phyloP scores from a whole-genome alignment of 1,140 invertebrate genomes.

The Pinna nobilis region DNA sequence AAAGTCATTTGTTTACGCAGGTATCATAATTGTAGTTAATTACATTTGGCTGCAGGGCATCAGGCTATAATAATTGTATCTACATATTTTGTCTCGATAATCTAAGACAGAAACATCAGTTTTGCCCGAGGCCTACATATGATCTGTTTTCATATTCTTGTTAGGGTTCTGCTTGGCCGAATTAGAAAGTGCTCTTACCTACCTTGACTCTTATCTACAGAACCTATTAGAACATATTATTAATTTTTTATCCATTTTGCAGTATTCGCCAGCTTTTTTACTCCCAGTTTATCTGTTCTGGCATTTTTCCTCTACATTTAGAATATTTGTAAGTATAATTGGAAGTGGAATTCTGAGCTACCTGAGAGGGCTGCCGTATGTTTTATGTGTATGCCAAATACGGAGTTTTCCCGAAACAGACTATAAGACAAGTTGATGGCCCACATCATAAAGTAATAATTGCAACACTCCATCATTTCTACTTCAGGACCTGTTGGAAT shows the following conservation, averaged over 20 bases:
- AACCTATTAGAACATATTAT: slow-evolving; percentile 3
- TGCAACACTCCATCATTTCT: slow-evolving; percentile 25
- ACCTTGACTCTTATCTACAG: slow-evolving; percentile 11
- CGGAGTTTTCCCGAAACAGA: no score
- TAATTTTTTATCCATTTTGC: slow-evolving; percentile 9
- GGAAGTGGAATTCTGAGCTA: slow-evolving; percentile 7
- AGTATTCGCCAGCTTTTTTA: slow-evolving; percentile 3
- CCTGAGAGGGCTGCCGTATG: background rate
- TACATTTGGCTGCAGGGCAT: slow-evolving; percentile 16
- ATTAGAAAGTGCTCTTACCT: no score
- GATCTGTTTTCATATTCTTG: slow-evolving; percentile 4
- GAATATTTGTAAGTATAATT: slow-evolving; percentile 16
- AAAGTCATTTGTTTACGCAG: slow-evolving; percentile 25
- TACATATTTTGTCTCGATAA: slow-evolving; percentile 32
- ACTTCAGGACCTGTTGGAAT: slow-evolving; percentile 43
- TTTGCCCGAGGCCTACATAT: slow-evolving; percentile 5
- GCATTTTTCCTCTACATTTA: slow-evolving; percentile 11
- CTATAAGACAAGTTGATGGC: no score
- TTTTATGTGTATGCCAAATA: background rate
- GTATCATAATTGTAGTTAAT: slow-evolving; percentile 27
- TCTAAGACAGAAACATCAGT: slow-evolving; percentile 24
- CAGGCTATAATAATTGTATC: slow-evolving; percentile 15
- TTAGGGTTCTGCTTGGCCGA: slow-evolving; percentile 8
- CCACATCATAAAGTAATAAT: slow-evolving; percentile 39
- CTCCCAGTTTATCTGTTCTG: background rate